Evolutionary conservation across 23 tunicate species (phyloP).

Genomic region (Oikopleura dioica): DNA sequence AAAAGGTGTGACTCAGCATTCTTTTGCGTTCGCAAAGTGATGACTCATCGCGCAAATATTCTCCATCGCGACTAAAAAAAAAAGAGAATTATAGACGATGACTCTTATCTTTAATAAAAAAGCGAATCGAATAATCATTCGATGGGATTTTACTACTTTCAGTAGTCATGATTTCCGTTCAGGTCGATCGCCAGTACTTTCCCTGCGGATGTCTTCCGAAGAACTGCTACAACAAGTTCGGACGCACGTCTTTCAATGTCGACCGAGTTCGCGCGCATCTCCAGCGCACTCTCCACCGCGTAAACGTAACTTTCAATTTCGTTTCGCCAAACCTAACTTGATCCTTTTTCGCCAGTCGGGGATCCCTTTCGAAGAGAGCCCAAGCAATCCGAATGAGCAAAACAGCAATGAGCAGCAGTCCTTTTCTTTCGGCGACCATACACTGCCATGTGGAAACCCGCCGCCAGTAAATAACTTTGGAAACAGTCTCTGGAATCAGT

Average conservation of each 20-base stretch:
- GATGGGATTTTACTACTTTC: not conserved
- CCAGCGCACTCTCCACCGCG: constrained; percentile 24
- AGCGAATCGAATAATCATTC: too few relatives aligned
- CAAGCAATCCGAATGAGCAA: too few relatives aligned
- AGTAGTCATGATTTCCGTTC: not conserved
- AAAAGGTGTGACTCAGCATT: not conserved
- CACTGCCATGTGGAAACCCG: not conserved
- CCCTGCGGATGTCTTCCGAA: constrained; percentile 61
- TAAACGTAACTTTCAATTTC: too few relatives aligned
- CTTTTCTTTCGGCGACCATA: not conserved
- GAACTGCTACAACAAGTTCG: constrained; percentile 36
- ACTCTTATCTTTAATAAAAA: too few relatives aligned
- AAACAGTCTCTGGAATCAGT: too few relatives aligned
- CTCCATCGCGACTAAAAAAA: too few relatives aligned
- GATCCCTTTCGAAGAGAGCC: too few relatives aligned
- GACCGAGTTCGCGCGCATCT: constrained; percentile 52
- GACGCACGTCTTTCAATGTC: constrained; percentile 52
- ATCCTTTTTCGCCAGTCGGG: too few relatives aligned
- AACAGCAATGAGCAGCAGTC: too few relatives aligned
- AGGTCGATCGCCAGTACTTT: constrained; percentile 85
- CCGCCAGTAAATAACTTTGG: too few relatives aligned
- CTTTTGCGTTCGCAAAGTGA: not conserved
- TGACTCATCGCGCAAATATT: not conserved
- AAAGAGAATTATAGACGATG: too few relatives aligned
- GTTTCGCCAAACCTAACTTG: too few relatives aligned